Evolutionary conservation across 2,113 vertebrate species (phyloP), one percentile per base, ranked within the genome.

Genomic region (Setophaga kirtlandii): DNA sequence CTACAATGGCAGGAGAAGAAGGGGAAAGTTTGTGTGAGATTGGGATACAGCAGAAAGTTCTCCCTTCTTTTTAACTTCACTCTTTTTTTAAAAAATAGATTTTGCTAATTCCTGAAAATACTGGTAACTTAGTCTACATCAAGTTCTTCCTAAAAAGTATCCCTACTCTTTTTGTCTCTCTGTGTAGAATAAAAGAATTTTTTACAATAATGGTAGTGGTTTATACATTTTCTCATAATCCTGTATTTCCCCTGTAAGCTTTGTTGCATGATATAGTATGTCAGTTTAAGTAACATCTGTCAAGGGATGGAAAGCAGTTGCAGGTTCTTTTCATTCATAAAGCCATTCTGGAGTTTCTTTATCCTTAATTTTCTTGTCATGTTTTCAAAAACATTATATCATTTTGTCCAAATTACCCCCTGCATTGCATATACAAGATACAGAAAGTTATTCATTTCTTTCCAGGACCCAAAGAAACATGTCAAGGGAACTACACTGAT

Each of bases 291-390:
- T 94, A 97, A 96, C 83, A 84, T 96, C 94, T 96, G 92, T 93
- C 96, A 94, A 90, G 62, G 83, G 60, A 90, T 93, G 83, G 86
- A 93, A 97, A 96, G 94, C 96, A 96, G 95, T 94, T 96, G 89
- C 70, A 90, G 90, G 76, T 92, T 96, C 79, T 94, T 96, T 95
- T 96, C 85, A 94, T 93, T 93, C 83, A 95, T 73, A 87, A 93
- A 94, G 84, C 89, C 73, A 87, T 89, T 84, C 86, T 87, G 69
- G 65, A 92, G 50, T 93, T 96, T 88, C 75, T 96, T 90, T 33
- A 79, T 87, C 86, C 73, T 96, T 93, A 91, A 95, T 96, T 97
- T 96, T 95, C 97, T 94, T 97, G 95, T 96, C 97, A 97, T 87
- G 67, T 73, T 93, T 97, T 97, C 95, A 97, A 90, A 96, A 92